These are phyloP conservation scores for Yponomeuta evonymella DNA, from an alignment of 2,888 invertebrate genomes.

Conservation along the genomic window DNA sequence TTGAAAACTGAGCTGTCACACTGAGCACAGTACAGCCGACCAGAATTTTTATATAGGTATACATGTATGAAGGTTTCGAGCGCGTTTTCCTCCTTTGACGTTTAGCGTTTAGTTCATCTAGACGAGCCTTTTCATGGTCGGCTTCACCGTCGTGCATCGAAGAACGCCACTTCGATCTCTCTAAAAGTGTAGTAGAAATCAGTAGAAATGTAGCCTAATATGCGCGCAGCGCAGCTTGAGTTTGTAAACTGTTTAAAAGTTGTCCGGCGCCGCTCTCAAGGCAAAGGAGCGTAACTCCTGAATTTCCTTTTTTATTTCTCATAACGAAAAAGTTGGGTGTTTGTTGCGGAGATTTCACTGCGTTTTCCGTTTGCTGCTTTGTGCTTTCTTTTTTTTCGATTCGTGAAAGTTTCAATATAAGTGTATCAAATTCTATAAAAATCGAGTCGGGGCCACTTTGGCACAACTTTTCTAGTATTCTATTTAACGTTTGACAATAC, in stretches of 20 bases:
- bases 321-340: not conserved
- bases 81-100: too few species aligned
- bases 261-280: not conserved
- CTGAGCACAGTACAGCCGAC: too few species aligned
- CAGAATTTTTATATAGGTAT: too few species aligned
- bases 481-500: too few species aligned
- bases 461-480: too few species aligned
- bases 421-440: not conserved
- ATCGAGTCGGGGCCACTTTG: not conserved
- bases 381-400: not conserved
- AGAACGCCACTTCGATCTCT: too few species aligned
- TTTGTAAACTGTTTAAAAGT: slow-evolving; percentile 1
- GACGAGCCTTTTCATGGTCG: too few species aligned
- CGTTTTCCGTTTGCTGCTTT: not conserved
- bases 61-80: too few species aligned
- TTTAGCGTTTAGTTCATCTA: too few species aligned
- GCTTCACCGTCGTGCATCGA: too few species aligned
- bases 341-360: not conserved
- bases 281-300: not conserved
- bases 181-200: too few species aligned
- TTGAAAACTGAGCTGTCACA: too few species aligned
- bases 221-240: not conserved
- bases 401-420: slow-evolving; percentile 1
- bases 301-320: not conserved
- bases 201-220: not conserved